These are phyloP conservation scores for Brenthis ino DNA, from an alignment of 2,888 invertebrate genomes.

Conservation along the genomic window DNA sequence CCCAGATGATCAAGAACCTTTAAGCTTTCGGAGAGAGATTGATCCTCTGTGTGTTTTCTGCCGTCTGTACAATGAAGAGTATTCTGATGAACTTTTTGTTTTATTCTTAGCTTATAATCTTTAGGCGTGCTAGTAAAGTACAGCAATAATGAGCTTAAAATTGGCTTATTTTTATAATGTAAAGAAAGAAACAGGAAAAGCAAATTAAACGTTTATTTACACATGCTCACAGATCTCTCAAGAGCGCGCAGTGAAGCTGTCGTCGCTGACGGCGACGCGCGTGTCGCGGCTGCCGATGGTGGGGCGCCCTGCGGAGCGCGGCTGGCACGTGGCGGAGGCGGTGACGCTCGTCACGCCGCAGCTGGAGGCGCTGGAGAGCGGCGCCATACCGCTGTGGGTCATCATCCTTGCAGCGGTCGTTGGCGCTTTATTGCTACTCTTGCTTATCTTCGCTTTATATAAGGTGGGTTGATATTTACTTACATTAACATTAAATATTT, in stretches of 20 bases:
- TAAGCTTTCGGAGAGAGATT: too few relatives aligned
- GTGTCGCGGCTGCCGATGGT: conserved; percentile 87
- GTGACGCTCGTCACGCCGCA: conserved; percentile 87
- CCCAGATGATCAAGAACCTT: too few relatives aligned
- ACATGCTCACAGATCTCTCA: conserved; percentile 60
- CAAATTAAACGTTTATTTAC: too few relatives aligned
- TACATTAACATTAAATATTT: not conserved
- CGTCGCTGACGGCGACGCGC: conserved; percentile 88
- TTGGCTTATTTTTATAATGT: too few relatives aligned
- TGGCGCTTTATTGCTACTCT: conserved; percentile 89
- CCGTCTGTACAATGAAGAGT: too few relatives aligned
- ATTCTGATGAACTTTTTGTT: too few relatives aligned
- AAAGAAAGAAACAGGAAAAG: too few relatives aligned
- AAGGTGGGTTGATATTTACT: conserved; percentile 82
- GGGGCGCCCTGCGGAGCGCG: conserved; percentile 84
- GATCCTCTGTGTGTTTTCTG: too few relatives aligned
- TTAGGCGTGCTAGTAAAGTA: too few relatives aligned
- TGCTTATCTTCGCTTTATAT: conserved; percentile 90
- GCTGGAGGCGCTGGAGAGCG: conserved; percentile 84
- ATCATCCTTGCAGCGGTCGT: conserved; percentile 91
- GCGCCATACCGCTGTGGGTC: conserved; percentile 91
- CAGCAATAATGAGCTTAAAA: too few relatives aligned
- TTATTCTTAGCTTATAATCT: too few relatives aligned
- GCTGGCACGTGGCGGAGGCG: conserved; percentile 86
- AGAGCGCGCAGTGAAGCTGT: conserved; percentile 84